Evolutionary conservation across 2,888 invertebrate species (phyloP).

Genomic region (Enchytraeus crypticus): DNA sequence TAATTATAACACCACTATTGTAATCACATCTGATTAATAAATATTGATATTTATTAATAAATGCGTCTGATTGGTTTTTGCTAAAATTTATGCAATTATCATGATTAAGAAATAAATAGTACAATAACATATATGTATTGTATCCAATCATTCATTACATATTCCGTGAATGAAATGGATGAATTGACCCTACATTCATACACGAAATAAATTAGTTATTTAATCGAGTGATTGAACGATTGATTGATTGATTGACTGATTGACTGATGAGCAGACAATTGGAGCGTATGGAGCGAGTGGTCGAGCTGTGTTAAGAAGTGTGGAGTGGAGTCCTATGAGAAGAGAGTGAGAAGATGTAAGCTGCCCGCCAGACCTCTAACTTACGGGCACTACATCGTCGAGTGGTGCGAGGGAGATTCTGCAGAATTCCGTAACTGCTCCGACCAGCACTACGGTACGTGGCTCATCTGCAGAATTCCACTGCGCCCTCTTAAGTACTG

Average conservation of each 20-base stretch:
- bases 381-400: slow-evolving; percentile 14
- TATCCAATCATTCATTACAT: neutral
- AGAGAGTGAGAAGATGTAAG: slow-evolving; percentile 9
- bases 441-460: slow-evolving; percentile 1
- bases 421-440: slow-evolving; percentile 10
- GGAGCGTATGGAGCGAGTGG: slow-evolving; percentile 11
- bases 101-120: too few species aligned
- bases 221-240: too few species aligned
- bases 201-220: too few species aligned
- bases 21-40: neutral
- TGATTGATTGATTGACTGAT: too few species aligned
- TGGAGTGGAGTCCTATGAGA: slow-evolving; percentile 6
- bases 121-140: neutral
- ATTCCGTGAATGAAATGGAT: neutral
- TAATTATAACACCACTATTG: too few species aligned
- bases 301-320: slow-evolving; percentile 5
- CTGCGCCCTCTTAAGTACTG: too few species aligned
- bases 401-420: slow-evolving; percentile 12
- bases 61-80: too few species aligned
- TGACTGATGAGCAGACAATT: slow-evolving; percentile 3
- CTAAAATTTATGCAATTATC: too few species aligned
- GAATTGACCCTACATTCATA: neutral
- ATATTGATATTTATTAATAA: neutral
- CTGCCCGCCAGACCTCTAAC: too few species aligned
- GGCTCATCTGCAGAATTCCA: too few species aligned